phyloP scores from a whole-genome alignment of 2,888 invertebrate species.

The Hololepta plana region DNA sequence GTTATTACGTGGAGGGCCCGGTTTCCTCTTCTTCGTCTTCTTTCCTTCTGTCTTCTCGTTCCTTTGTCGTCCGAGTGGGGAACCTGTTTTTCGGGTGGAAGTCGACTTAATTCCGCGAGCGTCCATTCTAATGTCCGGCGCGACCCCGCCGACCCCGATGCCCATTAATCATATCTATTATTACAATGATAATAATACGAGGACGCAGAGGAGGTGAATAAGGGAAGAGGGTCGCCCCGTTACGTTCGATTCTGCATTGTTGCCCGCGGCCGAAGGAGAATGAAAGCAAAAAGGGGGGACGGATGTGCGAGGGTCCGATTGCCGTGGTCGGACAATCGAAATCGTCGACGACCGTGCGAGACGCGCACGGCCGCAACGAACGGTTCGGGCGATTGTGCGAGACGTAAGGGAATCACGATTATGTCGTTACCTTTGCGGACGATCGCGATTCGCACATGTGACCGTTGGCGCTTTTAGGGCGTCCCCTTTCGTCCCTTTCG shows the following conservation, averaged over 20 bases:
- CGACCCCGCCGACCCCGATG: constrained; percentile 27
- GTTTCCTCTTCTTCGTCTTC: no score
- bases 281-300: constrained; percentile 4
- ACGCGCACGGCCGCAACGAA: neutral
- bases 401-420: constrained; percentile 22
- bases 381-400: constrained; percentile 9
- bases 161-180: constrained; percentile 31
- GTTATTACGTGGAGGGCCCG: no score
- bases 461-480: constrained; percentile 18
- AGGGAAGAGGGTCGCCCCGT: constrained; percentile 1
- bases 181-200: no score
- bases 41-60: no score
- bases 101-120: constrained; percentile 18
- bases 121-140: constrained; percentile 26
- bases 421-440: constrained; percentile 29
- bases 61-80: no score
- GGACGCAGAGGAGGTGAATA: constrained; percentile 13
- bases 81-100: constrained; percentile 18
- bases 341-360: constrained; percentile 2
- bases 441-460: constrained; percentile 22
- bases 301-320: constrained; percentile 4
- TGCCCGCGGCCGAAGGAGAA: neutral
- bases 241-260: neutral
- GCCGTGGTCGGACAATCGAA: constrained; percentile 4
- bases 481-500: constrained; percentile 11